These are phyloP conservation scores for Belonocnema kinseyi DNA, from an alignment of 1,140 invertebrate species.

Conservation along the genomic window DNA sequence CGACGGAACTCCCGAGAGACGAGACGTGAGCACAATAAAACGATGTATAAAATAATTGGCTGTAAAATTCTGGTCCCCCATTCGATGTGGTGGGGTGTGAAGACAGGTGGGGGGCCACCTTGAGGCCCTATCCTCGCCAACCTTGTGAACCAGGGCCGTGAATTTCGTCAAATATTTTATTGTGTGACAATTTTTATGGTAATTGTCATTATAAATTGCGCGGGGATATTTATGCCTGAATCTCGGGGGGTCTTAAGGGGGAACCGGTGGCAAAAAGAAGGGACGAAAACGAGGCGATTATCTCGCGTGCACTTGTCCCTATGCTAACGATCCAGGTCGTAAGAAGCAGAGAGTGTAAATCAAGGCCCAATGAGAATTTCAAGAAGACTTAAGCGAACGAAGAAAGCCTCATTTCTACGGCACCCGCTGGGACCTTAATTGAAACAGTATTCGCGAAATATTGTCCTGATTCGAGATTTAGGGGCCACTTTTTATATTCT, in stretches of 20 bases:
- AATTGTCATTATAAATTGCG: slow-evolving; percentile 76
- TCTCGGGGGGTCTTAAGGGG: slow-evolving; percentile 39
- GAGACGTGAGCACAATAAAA: slow-evolving; percentile 64
- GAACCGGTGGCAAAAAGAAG: slow-evolving; percentile 39
- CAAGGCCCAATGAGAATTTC: slow-evolving; percentile 66
- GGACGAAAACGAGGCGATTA: slow-evolving; percentile 46
- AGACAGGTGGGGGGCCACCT: slow-evolving; percentile 32
- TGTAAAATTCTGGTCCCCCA: slow-evolving; percentile 62
- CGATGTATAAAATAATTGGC: slow-evolving; percentile 73
- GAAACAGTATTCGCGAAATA: slow-evolving; percentile 47
- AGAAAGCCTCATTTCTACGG: slow-evolving; percentile 37
- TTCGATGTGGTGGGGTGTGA: slow-evolving; percentile 31
- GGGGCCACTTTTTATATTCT: background rate
- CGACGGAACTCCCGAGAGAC: slow-evolving; percentile 48
- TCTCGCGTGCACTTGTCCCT: slow-evolving; percentile 57
- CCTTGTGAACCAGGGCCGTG: slow-evolving; percentile 57
- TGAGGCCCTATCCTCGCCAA: slow-evolving; percentile 9
- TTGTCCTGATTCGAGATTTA: slow-evolving; percentile 33
- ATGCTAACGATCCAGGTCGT: slow-evolving; percentile 61
- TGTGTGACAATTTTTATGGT: slow-evolving; percentile 76
- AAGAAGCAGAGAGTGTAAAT: slow-evolving; percentile 64
- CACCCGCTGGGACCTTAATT: slow-evolving; percentile 68
- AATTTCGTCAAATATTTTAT: slow-evolving; percentile 75
- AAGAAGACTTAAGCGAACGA: slow-evolving; percentile 43
- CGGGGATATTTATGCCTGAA: slow-evolving; percentile 67